phyloP scores from a whole-genome alignment of 1,140 invertebrate species.

The Gerris buenoi region DNA sequence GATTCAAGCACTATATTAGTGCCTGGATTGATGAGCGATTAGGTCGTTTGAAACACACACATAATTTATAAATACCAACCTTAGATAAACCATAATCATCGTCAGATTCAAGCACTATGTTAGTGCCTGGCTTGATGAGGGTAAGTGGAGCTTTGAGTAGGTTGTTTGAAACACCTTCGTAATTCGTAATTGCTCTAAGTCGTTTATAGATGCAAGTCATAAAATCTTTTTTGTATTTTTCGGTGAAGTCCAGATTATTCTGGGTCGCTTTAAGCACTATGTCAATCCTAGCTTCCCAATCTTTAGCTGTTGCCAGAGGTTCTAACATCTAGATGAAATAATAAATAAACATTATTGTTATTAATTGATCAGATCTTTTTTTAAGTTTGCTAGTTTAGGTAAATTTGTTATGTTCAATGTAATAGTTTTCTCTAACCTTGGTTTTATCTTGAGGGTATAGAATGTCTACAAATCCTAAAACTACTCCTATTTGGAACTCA shows the following conservation, averaged over 20 bases:
- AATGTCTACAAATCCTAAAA: slow-evolving; percentile 19
- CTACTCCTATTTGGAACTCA: slow-evolving; percentile 18
- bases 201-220: slow-evolving; percentile 36
- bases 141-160: slow-evolving; percentile 39
- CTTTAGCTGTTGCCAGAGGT: slow-evolving; percentile 24
- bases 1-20: neutral
- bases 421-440: slow-evolving; percentile 10
- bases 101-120: slow-evolving; percentile 30
- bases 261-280: slow-evolving; percentile 19
- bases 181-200: slow-evolving; percentile 37
- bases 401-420: neutral
- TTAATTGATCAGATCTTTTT: neutral
- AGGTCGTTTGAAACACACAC: neutral
- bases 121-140: slow-evolving; percentile 43
- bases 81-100: slow-evolving; percentile 48
- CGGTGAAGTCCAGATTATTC: slow-evolving; percentile 15
- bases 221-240: slow-evolving; percentile 18
- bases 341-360: neutral
- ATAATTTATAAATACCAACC: slow-evolving; percentile 21
- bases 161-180: slow-evolving; percentile 26
- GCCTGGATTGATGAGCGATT: neutral
- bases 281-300: slow-evolving; percentile 31
- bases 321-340: neutral
- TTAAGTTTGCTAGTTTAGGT: neutral
- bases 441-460: slow-evolving; percentile 18